A percentile compares a stretch with the other conserved stretches of the same genome.
phyloP scores from a whole-genome alignment of 1,140 invertebrate species.

The Drosophila hydei region DNA sequence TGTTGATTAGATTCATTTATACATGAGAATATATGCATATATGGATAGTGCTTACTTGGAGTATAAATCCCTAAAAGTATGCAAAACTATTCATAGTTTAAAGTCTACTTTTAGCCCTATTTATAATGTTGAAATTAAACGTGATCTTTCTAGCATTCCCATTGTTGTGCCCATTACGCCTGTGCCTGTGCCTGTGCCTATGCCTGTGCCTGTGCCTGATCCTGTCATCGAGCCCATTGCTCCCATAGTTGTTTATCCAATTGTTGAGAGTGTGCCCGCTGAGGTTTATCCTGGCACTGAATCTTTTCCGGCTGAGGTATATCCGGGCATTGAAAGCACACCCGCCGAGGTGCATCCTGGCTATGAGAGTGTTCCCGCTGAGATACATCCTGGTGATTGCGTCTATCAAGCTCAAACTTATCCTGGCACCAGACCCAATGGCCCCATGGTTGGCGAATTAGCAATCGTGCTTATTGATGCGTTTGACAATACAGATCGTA shows the following conservation, averaged over 20 bases:
- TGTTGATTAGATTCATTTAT: constrained; percentile 1
- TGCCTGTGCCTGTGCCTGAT: constrained; percentile 2
- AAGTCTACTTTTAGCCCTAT: constrained; percentile 1
- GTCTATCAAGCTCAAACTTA: background rate
- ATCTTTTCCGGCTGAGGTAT: constrained; percentile 77
- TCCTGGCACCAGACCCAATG: constrained; percentile 89
- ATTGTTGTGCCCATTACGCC: background rate
- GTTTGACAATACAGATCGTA: constrained; percentile 92
- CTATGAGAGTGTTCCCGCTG: constrained; percentile 6
- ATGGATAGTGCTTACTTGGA: no score
- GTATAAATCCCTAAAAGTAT: constrained; percentile 9
- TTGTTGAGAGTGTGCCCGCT: constrained; percentile 1
- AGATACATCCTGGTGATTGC: background rate
- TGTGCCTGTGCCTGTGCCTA: background rate
- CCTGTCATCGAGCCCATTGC: background rate
- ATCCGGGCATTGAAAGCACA: constrained; percentile 65
- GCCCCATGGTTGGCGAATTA: constrained; percentile 90
- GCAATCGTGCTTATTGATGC: constrained; percentile 93
- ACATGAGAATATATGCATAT: background rate
- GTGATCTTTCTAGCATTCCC: background rate
- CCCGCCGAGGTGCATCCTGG: constrained; percentile 8
- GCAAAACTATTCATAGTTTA: background rate
- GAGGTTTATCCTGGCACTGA: constrained; percentile 92
- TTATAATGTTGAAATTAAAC: background rate
- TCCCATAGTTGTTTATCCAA: background rate